Evolutionary conservation across 2,888 invertebrate genomes (phyloP), one percentile per base, ranked within the genome.

Genomic region (Antheraea assamensis): DNA sequence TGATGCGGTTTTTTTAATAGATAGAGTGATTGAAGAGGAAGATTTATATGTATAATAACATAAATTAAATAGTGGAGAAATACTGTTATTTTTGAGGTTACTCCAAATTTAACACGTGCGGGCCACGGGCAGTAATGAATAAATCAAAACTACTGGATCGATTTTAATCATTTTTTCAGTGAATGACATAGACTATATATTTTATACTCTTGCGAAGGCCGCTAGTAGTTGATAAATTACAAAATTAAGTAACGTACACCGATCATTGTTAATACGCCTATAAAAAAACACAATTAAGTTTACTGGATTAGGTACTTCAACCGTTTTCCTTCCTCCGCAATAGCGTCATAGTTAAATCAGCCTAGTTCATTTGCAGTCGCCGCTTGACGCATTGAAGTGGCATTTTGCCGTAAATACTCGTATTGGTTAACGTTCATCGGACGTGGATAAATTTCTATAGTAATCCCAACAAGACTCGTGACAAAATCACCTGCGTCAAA

Each of bases 361-460:
- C 27, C 17, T 10, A 35, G 24, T 68, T 68, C 35, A 68, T 68
- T 68, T 35, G 31, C 21, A 64, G 68, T 68, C 35, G 2, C 24
- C 35, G 35, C 19, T 21, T 68, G 35, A 68, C 68, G 31, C n/a
- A 68, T n/a, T 35, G n/a, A 68, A 35, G 13, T 64, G 30, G 19
- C 24, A 58, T 64, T 64, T 64, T 30, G 61, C 30, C 15, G 61
- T 64, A 64, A 64, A 64, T 30, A 30, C 17, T 30, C 61, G 17
- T 64, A 30, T 64, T 30, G 30, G 61, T 64, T 64, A 30, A 64
- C 27, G 61, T 64, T 64, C 10, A 64, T 64, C 30, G 61, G 4
- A 68, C 68, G n/a, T 31, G 68, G 31, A 68, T 68, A 35, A 35
- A 68, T 68, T 35, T 10, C 35, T n/a, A 35, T 68, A 30, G 61